Percentiles rank a stretch among this genome's conserved stretches.
phyloP scores from a whole-genome alignment of 2,888 invertebrate species.

The Drepanosiphum platanoidis region DNA sequence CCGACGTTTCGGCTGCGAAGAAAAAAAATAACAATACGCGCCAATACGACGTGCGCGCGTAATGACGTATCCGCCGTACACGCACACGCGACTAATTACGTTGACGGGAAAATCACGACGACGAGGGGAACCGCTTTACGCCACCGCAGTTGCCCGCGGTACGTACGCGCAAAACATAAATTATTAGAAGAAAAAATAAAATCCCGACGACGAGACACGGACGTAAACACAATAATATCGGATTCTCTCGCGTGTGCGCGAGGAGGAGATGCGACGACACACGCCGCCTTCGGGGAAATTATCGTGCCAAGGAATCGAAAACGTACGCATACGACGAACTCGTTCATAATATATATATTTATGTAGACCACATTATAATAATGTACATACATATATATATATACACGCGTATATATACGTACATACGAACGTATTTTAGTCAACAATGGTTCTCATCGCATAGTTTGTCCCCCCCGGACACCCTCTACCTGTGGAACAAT shows the following conservation, averaged over 20 bases:
- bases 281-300: not conserved
- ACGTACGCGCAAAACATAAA: not conserved
- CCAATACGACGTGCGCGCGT: not conserved
- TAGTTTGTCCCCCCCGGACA: not conserved
- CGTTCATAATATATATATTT: not conserved
- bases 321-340: too few relatives aligned
- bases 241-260: not conserved
- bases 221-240: not conserved
- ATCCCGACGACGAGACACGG: not conserved
- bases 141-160: not conserved
- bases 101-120: not conserved
- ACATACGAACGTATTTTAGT: constrained; percentile 2
- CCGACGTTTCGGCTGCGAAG: not conserved
- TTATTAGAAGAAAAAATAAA: constrained; percentile 8
- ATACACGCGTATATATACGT: not conserved
- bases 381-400: not conserved
- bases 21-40: not conserved
- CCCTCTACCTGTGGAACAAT: constrained; percentile 10
- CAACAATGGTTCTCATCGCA: constrained; percentile 55
- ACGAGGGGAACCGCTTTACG: not conserved
- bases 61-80: too few relatives aligned
- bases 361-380: not conserved
- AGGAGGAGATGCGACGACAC: not conserved
- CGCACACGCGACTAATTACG: not conserved
- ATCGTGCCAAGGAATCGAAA: constrained; percentile 28